Evolutionary conservation across 1,140 invertebrate species (phyloP).

Genomic region (Lamellibrachia luymesi): DNA sequence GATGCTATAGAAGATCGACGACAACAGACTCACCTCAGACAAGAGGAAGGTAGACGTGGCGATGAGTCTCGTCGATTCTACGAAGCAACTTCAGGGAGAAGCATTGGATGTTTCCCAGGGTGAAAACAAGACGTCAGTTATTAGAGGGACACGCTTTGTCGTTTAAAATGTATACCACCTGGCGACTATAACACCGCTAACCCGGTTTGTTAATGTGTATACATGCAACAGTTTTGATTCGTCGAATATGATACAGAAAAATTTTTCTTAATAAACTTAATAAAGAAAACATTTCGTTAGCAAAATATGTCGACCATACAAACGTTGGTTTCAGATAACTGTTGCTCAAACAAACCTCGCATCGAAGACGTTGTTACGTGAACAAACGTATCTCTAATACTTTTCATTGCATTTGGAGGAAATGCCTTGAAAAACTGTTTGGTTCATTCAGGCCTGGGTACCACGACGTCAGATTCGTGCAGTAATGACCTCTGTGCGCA

Average conservation of each 20-base stretch:
- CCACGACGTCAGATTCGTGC: not conserved
- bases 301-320: not conserved
- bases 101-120: not conserved
- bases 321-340: not conserved
- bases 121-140: not conserved
- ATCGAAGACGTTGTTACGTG: not conserved
- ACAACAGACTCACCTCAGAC: not conserved
- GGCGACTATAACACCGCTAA: not conserved
- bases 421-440: not conserved
- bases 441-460: not conserved
- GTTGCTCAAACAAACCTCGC: not conserved
- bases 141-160: not conserved
- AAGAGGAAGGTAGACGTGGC: not conserved
- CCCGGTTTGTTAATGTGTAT: not conserved
- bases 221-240: not conserved
- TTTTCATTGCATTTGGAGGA: not conserved
- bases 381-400: not conserved
- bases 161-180: not conserved
- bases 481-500: not conserved
- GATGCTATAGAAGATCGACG: slow-evolving; percentile 16
- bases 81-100: too few relatives aligned
- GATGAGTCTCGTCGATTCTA: not conserved
- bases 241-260: not conserved
- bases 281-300: not conserved
- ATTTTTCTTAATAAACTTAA: too few relatives aligned